Evolutionary conservation across 1,140 invertebrate species (phyloP).

Genomic region (Ostrea edulis): DNA sequence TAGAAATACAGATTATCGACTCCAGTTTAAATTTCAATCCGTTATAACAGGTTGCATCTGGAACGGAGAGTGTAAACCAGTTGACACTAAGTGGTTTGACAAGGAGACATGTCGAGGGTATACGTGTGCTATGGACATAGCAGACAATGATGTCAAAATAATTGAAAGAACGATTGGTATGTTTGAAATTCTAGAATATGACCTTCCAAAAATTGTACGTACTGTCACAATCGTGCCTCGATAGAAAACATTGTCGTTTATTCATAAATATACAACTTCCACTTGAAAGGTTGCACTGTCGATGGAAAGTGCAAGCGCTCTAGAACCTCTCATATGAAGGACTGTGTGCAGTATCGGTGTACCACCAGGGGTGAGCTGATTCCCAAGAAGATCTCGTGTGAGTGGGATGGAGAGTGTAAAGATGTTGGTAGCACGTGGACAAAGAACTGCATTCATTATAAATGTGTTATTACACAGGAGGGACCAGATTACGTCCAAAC

Average conservation of each 20-base stretch:
- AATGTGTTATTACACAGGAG: background rate
- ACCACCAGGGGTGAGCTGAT: background rate
- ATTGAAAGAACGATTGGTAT: background rate
- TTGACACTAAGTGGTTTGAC: slow-evolving; percentile 48
- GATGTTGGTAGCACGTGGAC: background rate
- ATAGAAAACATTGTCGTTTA: too few relatives aligned
- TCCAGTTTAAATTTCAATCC: background rate
- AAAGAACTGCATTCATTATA: background rate
- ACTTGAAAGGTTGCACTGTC: background rate
- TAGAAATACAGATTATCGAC: too few relatives aligned
- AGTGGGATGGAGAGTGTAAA: background rate
- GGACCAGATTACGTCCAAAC: slow-evolving; percentile 11
- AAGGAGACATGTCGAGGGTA: slow-evolving; percentile 48
- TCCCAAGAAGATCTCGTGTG: background rate
- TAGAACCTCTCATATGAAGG: background rate
- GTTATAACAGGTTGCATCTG: slow-evolving; percentile 41
- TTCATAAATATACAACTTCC: too few relatives aligned
- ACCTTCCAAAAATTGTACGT: too few relatives aligned
- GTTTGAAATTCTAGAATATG: background rate
- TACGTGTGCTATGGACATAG: slow-evolving; percentile 35
- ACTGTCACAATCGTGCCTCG: too few relatives aligned
- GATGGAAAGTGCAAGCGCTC: slow-evolving; percentile 12
- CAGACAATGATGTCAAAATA: slow-evolving; percentile 20
- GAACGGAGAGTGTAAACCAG: slow-evolving; percentile 48
- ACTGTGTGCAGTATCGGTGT: slow-evolving; percentile 6